Evolutionary conservation across 2,113 vertebrate species (phyloP).

Genomic region (Australoheros scitulus): DNA sequence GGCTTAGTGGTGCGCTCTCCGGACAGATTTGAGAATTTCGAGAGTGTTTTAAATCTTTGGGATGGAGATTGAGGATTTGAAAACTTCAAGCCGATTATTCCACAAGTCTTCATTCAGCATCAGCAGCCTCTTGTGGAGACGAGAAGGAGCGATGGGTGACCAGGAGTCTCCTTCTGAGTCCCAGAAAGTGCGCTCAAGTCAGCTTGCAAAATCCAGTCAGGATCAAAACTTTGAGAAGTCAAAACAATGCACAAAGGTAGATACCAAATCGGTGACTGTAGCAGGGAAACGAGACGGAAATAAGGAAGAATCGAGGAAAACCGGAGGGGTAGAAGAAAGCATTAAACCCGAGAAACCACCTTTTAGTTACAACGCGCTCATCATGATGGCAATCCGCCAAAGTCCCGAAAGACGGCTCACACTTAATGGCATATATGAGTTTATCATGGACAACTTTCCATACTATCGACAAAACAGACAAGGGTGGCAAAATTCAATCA

Average conservation of each 20-base stretch:
- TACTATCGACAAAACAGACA: constrained; percentile 82
- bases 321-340: constrained; percentile 27
- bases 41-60: neutral
- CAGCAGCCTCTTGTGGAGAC: constrained; percentile 77
- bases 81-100: constrained; percentile 54
- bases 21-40: neutral
- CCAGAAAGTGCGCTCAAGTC: constrained; percentile 32
- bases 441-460: constrained; percentile 82
- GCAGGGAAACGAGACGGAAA: constrained; percentile 28
- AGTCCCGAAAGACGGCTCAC: constrained; percentile 79
- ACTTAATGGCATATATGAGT: constrained; percentile 84
- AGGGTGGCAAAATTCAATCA: constrained; percentile 85
- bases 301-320: constrained; percentile 32
- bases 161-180: constrained; percentile 19
- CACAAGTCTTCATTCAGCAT: constrained; percentile 83
- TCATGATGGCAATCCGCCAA: constrained; percentile 86
- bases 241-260: constrained; percentile 1
- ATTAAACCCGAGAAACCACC: constrained; percentile 78
- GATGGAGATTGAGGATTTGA: constrained; percentile 77
- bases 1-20: constrained; percentile 21
- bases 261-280: neutral
- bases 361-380: constrained; percentile 85
- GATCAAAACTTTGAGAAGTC: constrained; percentile 26
- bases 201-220: constrained; percentile 9
- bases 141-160: constrained; percentile 60